Evolutionary conservation across 2,888 invertebrate species (phyloP).

Genomic region (Synanthedon formicaeformis): DNA sequence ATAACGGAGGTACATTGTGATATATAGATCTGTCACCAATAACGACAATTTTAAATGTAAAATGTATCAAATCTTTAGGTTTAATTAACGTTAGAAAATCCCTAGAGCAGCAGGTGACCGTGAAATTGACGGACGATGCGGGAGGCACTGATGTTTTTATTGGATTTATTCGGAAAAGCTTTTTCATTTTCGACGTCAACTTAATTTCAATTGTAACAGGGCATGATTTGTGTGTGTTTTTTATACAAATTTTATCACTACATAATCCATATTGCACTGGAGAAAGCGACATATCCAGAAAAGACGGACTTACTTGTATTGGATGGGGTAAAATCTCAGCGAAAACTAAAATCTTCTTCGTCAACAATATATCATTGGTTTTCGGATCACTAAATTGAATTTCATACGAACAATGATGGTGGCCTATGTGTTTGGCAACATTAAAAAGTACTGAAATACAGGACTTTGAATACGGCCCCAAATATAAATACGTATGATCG

Average conservation of each 20-base stretch:
- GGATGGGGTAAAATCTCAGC: slow-evolving; percentile 46
- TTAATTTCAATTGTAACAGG: slow-evolving; percentile 35
- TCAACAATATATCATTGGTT: slow-evolving; percentile 20
- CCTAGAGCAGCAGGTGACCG: slow-evolving; percentile 31
- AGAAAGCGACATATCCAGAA: slow-evolving; percentile 44
- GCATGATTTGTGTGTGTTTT: slow-evolving; percentile 32
- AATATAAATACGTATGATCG: slow-evolving; percentile 25
- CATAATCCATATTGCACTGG: slow-evolving; percentile 34
- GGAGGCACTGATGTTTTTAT: slow-evolving; percentile 26
- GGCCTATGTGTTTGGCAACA: slow-evolving; percentile 39
- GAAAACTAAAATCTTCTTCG: slow-evolving; percentile 32
- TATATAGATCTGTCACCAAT: slow-evolving; percentile 30
- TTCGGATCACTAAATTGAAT: slow-evolving; percentile 28
- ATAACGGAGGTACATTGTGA: slow-evolving; percentile 4
- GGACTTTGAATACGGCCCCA: slow-evolving; percentile 22
- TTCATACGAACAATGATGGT: slow-evolving; percentile 41
- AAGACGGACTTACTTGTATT: slow-evolving; percentile 30
- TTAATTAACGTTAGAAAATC: slow-evolving; percentile 10
- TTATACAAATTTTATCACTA: slow-evolving; percentile 30
- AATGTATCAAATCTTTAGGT: slow-evolving; percentile 31
- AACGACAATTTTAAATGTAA: slow-evolving; percentile 42
- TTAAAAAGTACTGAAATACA: slow-evolving; percentile 32
- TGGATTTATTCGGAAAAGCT: slow-evolving; percentile 36
- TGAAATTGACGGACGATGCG: slow-evolving; percentile 19
- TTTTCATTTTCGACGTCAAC: slow-evolving; percentile 39